Base-by-base conservation (phyloP, 2,888 invertebrate species). In the Hofmannophila pseudospretella region DNA sequence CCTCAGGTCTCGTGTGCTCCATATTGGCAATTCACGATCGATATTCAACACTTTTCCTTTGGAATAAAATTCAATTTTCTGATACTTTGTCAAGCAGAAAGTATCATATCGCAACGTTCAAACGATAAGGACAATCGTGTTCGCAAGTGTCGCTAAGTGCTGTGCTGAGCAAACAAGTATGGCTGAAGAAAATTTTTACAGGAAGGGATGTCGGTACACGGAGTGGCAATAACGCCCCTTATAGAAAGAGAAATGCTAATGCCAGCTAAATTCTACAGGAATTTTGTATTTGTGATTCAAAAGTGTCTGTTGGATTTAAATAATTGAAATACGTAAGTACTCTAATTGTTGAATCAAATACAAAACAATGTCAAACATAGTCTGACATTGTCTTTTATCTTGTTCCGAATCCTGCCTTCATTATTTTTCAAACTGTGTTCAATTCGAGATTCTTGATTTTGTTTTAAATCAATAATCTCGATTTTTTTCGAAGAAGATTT, bases 121-220 rank as follows among this genome's bases (percentile, higher is more conserved):
- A 50, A 49, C 51, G 53, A 57, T 61, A 58, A 58, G 49, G 46
- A 53, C 42, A 49, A 49, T 46, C 45, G 38, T 29, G 47, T 33
- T 32, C 38, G 27, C 41, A 38, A 42, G 38, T 38, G 41, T 35
- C 23, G 7, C 27, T 36, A 38, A 42, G 38, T 38, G 41, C 38
- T 33, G 38, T 38, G 41, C 38, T 33, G 35, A 26, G 38, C 34
- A 38, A 41, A 38, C 41, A 38, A 16, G 16, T 19, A 11, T 5
- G 7, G 36, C 20, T 19, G n/a, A 13, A 8, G 28, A 19, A 36
- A 38, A 38, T 19, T 42, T 42, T 38, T 34, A 4, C 26, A 35
- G 13, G 1, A 13, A 35, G 23, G 7, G 10, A n/a, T n/a, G 29
- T 34, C 10, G 27, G 19, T 31, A 9, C 22, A 19, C n/a, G 7